Base-by-base conservation (phyloP, 2,797 vertebrate genomes). In the Tokudaia muenninki region DNA sequence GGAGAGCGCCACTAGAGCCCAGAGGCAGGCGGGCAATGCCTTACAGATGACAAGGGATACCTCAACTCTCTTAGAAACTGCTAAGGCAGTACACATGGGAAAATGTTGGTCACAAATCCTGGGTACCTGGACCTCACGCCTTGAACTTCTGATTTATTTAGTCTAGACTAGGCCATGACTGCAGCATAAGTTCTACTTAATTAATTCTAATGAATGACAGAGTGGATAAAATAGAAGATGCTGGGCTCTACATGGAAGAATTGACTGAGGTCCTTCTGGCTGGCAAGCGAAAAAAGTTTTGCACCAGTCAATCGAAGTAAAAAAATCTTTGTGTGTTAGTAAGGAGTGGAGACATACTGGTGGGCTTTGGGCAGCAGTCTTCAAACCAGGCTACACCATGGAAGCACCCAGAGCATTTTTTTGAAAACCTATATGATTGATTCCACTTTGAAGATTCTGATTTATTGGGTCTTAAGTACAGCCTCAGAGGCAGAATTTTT, bases 61-160 rank as follows among this genome's bases (percentile, higher is more conserved):
- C 70, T 50, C 12, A 21, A 14, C 24, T 59, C 37, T 31, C 34
- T 75, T 17, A 61, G 70, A 95, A 95, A 86, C 72, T 37, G 8
- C 72, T 37, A 61, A 61, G 52, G 8, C 44, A 87, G 37, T 37
- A 6, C 29, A 67, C 2, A 3, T 91, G 37, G 34, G 37, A 41
- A 74, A 47, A 55, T 70, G 26, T 70, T 70, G 84, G 92, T 93
- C n/a, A 81, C 37, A 80, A 80, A 65, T 87, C 80, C 57, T 59
- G 31, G 44, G 19, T 50, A 44, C 47, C 34, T 59, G 14, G 57
- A 37, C 22, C 61, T 10, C 44, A 4, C 41, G 55, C 44, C 75
- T 21, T 50, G 26, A 59, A 83, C 41, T 59, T 97, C 44, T 93
- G 31, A 80, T 94, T 92, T 91, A 83, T 78, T 95, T 67, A 26